Base-by-base conservation (phyloP, 1,140 invertebrate genomes). In the Cydia splendana region DNA sequence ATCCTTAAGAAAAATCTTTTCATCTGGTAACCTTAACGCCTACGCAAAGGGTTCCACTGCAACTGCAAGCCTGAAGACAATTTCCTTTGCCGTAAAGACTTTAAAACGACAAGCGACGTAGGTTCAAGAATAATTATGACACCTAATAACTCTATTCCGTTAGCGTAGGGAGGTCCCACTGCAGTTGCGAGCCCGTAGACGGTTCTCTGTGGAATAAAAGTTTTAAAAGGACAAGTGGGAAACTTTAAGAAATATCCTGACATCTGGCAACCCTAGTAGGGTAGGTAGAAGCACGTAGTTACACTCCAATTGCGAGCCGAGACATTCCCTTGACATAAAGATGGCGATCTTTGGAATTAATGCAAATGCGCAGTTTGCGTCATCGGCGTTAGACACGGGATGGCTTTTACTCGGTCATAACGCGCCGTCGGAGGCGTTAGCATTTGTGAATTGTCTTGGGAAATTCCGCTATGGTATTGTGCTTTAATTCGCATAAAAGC, bases 291-390 rank as follows among this genome's bases (percentile, higher is more conserved):
- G 65, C 7, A 67, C 13, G 67, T 30, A 4, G 65, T 67, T 34
- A 30, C 65, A 69, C 30, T 69, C 28, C 28, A 71, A 71, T 42
- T 42, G 34, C 34, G 13, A 38, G 15, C 15, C 30, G 30, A 71
- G 67, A 71, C 67, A 71, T 71, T 71, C 34, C 38, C 18, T 42
- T 12, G 38, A n/a, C 0, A 71, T 71, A 71, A 71, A 45, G 67
- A 71, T 24, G 34, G 67, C 34, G 67, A 71, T 71, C 67, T 71
- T 71, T 18, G n/a, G 67, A 71, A 45, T 71, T 42, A 71, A 71
- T 71, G 67, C 30, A 18, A 71, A 71, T 71, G 67, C 67, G 30
- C 34, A n/a, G 34, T 71, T 71, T 71, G 30, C 67, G 67, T 71
- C 30, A 71, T 71, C 67, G 67, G 30, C 67, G n/a, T 71, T 38